Evolutionary conservation across 2,113 vertebrate species (phyloP).

Genomic region (Oreochromis aureus): DNA sequence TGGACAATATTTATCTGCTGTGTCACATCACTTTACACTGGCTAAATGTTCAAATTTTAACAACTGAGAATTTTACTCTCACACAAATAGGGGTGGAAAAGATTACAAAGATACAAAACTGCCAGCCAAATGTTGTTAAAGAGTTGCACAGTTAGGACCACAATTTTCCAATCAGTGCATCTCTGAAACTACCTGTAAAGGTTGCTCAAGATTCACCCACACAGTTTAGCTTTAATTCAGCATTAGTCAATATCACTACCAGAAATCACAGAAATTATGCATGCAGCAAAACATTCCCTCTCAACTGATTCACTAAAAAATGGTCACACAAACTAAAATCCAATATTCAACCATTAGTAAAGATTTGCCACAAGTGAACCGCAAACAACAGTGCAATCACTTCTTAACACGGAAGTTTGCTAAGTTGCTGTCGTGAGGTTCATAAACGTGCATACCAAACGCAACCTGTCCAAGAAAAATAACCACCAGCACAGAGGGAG

Average conservation of each 20-base stretch:
- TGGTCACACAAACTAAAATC: background rate
- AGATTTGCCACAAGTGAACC: background rate
- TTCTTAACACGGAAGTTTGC: background rate
- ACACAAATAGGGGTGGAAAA: rapidly evolving
- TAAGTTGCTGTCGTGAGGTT: background rate
- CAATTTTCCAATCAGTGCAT: background rate
- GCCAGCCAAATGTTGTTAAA: rapidly evolving
- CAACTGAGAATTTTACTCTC: background rate
- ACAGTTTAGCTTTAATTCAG: background rate
- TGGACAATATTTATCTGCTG: rapidly evolving
- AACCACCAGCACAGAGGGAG: background rate
- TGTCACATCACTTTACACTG: background rate
- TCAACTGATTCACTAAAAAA: background rate
- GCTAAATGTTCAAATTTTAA: background rate
- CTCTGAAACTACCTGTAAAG: background rate
- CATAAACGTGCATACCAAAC: background rate
- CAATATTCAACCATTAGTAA: background rate
- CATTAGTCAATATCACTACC: background rate
- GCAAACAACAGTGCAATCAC: background rate
- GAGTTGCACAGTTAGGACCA: too few relatives aligned
- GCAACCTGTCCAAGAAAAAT: background rate
- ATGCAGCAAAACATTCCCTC: background rate
- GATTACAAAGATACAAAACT: background rate
- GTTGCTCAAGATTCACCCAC: background rate
- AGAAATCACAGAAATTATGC: background rate